phyloP scores from a whole-genome alignment of 1,140 invertebrate species.

The Parasteatoda tepidariorum region DNA sequence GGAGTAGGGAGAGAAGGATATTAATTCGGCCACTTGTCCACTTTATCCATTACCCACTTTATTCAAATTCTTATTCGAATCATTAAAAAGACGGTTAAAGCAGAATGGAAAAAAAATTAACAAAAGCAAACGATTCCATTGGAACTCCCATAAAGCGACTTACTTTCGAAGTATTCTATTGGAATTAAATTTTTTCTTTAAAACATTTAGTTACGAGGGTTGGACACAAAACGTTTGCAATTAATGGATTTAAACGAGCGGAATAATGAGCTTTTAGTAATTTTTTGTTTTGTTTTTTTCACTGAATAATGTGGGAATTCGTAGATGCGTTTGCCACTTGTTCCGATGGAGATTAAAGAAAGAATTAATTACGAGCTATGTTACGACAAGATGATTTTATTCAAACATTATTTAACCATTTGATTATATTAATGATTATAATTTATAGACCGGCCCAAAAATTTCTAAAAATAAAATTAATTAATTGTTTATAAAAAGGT shows the following conservation, averaged over 20 bases:
- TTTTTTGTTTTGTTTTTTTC: neutral
- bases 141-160: conserved; percentile 45
- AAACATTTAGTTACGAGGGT: neutral
- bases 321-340: conserved; percentile 31
- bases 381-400: no score
- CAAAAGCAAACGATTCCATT: conserved; percentile 38
- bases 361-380: neutral
- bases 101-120: conserved; percentile 24
- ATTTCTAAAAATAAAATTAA: no score
- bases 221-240: conserved; percentile 50
- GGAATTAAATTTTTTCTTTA: conserved; percentile 6
- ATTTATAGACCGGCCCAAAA: no score
- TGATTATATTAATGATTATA: no score
- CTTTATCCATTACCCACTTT: conserved; percentile 57
- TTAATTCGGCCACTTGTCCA: conserved; percentile 58
- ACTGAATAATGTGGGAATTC: conserved; percentile 39
- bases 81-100: conserved; percentile 45
- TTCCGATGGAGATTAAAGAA: neutral
- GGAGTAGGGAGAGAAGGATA: conserved; percentile 3
- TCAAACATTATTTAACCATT: no score
- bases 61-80: conserved; percentile 29
- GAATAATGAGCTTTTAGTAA: conserved; percentile 51
- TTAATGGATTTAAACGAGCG: conserved; percentile 60
- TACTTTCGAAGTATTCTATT: conserved; percentile 43
- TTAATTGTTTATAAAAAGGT: no score